Evolutionary conservation across 2,113 vertebrate species (phyloP).

Genomic region (Poeciliopsis prolifica): DNA sequence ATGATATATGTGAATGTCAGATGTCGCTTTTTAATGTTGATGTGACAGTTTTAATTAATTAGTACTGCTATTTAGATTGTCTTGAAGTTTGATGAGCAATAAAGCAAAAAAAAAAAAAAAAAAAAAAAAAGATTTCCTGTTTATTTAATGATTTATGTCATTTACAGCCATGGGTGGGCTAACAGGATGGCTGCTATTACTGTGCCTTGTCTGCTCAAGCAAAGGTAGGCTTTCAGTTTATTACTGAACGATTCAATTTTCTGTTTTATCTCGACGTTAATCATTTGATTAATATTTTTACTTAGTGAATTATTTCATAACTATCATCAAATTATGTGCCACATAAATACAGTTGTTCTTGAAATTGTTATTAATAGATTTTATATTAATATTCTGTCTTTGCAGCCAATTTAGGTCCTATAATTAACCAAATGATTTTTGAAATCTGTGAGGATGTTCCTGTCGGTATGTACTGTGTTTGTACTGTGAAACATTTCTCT

Average conservation of each 20-base stretch:
- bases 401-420: conserved; percentile 56
- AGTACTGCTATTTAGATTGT: not conserved
- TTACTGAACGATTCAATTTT: not conserved
- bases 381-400: conserved; percentile 21
- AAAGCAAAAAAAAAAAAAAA: not conserved
- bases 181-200: conserved; percentile 45
- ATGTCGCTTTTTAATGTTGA: no score
- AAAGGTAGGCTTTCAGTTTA: conserved; percentile 54
- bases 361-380: not conserved
- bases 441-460: conserved; percentile 35
- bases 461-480: conserved; percentile 26
- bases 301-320: no score
- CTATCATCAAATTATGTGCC: no score
- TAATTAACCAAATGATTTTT: rapidly evolving
- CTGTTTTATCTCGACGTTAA: not conserved
- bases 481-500: no score
- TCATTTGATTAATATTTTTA: not conserved
- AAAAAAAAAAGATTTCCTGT: not conserved
- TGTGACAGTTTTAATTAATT: not conserved
- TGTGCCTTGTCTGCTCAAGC: conserved; percentile 49
- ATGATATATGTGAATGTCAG: no score
- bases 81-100: not conserved
- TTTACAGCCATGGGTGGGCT: conserved; percentile 56
- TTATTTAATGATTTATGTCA: not conserved
- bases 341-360: no score